phyloP scores from a whole-genome alignment of 2,888 invertebrate genomes.

The Leucozona laternaria region DNA sequence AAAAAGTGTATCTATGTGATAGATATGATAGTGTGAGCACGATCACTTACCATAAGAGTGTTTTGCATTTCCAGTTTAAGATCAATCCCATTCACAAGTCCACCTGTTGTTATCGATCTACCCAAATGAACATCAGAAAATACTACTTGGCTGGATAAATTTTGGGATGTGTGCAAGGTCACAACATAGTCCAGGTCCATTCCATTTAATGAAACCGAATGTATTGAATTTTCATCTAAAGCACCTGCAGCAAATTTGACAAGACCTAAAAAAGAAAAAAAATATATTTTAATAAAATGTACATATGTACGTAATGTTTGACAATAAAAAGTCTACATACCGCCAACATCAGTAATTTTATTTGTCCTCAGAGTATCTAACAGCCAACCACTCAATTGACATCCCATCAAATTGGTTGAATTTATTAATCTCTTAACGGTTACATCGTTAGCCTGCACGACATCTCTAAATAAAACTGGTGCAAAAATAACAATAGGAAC shows the following conservation, averaged over 20 bases:
- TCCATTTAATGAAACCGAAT: slow-evolving; percentile 83
- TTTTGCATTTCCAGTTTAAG: slow-evolving; percentile 84
- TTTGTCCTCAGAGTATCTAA: slow-evolving; percentile 84
- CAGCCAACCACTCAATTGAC: slow-evolving; percentile 83
- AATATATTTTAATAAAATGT: background rate
- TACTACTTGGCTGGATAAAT: slow-evolving; percentile 81
- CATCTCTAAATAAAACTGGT: slow-evolving; percentile 81
- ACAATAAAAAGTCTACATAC: slow-evolving; percentile 73
- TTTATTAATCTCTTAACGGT: slow-evolving; percentile 79
- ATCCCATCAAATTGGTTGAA: slow-evolving; percentile 81
- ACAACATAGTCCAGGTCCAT: slow-evolving; percentile 83
- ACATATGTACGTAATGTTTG: background rate
- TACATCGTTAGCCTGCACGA: slow-evolving; percentile 79
- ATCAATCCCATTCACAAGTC: slow-evolving; percentile 83
- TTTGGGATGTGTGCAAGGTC: slow-evolving; percentile 84
- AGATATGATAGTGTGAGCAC: no score
- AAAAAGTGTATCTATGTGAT: no score
- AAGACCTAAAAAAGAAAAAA: slow-evolving; percentile 80
- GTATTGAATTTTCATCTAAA: slow-evolving; percentile 83
- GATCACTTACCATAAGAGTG: slow-evolving; percentile 84
- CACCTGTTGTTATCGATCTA: slow-evolving; percentile 77
- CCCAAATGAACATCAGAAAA: slow-evolving; percentile 82
- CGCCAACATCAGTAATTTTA: slow-evolving; percentile 77
- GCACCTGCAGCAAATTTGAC: slow-evolving; percentile 83
- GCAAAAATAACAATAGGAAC: slow-evolving; percentile 78